Evolutionary conservation across 1,140 invertebrate species (phyloP).

Genomic region (Luehdorfia chinensis): DNA sequence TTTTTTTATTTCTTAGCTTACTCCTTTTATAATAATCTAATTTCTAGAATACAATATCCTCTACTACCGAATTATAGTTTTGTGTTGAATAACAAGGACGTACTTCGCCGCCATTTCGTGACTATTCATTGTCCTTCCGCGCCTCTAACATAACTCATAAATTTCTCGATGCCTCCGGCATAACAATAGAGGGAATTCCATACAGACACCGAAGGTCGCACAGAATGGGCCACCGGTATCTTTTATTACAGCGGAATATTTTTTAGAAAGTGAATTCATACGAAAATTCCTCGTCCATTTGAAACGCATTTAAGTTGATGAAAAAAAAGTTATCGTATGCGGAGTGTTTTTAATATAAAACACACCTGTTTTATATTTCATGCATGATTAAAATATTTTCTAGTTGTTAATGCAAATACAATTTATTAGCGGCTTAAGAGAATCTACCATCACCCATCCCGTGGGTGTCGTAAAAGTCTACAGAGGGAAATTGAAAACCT

Average conservation of each 20-base stretch:
- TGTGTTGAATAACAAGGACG: not conserved
- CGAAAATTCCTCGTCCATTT: not conserved
- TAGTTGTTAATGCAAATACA: too few relatives aligned
- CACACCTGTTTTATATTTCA: too few relatives aligned
- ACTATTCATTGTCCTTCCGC: conserved; percentile 11
- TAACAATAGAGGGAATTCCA: conserved; percentile 23
- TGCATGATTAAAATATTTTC: too few relatives aligned
- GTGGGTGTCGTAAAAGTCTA: too few relatives aligned
- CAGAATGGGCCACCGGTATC: not conserved
- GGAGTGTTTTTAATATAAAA: too few relatives aligned
- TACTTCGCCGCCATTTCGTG: not conserved
- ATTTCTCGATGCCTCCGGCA: conserved; percentile 18
- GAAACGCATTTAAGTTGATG: not conserved
- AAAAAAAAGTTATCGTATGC: not conserved
- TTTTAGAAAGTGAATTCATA: conserved; percentile 3
- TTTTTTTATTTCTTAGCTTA: too few relatives aligned
- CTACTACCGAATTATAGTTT: too few relatives aligned
- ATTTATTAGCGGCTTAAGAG: too few relatives aligned
- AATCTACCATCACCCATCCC: too few relatives aligned
- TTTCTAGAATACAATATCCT: too few relatives aligned
- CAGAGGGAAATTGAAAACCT: too few relatives aligned
- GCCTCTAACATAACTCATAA: conserved; percentile 26
- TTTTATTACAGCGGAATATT: conserved; percentile 14
- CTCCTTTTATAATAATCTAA: too few relatives aligned
- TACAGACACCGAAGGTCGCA: conserved; percentile 11